These are phyloP conservation scores for Ostrea denselamellosa DNA, from an alignment of 1,140 invertebrate genomes.

Conservation along the genomic window DNA sequence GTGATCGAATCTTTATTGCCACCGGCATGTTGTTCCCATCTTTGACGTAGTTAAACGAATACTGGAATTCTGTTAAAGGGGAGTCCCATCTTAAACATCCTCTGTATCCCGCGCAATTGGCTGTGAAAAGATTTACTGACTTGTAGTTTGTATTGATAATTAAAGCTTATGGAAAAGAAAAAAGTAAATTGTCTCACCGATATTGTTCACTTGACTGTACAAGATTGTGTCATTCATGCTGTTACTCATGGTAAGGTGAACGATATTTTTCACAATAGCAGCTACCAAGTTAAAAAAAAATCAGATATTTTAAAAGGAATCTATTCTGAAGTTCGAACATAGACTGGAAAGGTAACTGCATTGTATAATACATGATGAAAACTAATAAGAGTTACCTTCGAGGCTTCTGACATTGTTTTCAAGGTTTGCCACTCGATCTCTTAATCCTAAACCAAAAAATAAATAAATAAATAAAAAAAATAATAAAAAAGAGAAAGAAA, in stretches of 20 bases:
- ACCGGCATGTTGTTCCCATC: slow-evolving; percentile 6
- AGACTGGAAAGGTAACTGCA: no score
- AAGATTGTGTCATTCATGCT: neutral
- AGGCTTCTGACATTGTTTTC: neutral
- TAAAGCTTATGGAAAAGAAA: no score
- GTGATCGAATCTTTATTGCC: neutral
- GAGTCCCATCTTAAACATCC: slow-evolving; percentile 1
- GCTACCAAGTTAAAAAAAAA: neutral
- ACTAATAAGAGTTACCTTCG: neutral
- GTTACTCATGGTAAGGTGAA: neutral
- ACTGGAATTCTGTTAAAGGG: neutral
- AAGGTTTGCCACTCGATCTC: neutral
- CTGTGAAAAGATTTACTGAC: neutral
- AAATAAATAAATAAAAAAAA: no score
- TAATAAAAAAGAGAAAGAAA: no score
- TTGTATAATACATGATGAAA: no score
- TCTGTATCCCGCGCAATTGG: neutral
- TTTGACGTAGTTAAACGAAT: neutral
- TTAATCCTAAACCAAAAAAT: neutral
- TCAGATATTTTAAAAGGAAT: neutral
- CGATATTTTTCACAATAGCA: neutral
- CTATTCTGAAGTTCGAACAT: no score
- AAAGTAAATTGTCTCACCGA: neutral
- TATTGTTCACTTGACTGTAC: neutral
- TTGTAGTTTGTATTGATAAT: neutral